These are phyloP conservation scores for Oriolus oriolus DNA, from an alignment of 2,113 vertebrate species.

Conservation along the genomic window DNA sequence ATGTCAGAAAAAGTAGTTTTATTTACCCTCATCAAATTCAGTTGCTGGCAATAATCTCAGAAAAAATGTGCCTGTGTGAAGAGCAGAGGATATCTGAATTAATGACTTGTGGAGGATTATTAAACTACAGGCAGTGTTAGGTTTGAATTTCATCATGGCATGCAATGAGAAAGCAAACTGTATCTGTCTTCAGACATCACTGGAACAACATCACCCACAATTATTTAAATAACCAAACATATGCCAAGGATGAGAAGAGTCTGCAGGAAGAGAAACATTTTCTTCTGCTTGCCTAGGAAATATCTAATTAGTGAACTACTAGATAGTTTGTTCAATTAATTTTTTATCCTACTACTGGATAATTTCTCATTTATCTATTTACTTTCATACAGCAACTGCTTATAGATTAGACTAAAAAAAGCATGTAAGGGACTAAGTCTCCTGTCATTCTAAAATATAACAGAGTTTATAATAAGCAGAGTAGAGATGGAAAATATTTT, in stretches of 20 bases:
- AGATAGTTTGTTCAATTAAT: neutral
- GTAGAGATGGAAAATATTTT: neutral
- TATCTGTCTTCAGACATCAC: neutral
- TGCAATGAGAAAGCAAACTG: neutral
- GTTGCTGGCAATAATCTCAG: neutral
- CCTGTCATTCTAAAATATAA: neutral
- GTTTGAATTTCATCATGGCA: neutral
- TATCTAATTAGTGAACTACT: neutral
- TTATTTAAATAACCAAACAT: neutral
- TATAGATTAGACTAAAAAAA: neutral
- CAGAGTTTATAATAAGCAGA: neutral
- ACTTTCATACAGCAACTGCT: neutral
- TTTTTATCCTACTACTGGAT: neutral
- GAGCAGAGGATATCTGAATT: neutral
- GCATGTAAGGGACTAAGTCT: neutral
- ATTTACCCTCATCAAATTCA: neutral
- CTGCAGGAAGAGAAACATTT: neutral
- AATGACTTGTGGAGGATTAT: neutral
- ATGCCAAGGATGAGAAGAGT: neutral
- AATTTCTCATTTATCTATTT: neutral
- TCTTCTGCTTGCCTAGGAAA: neutral
- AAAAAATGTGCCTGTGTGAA: neutral
- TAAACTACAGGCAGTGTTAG: neutral
- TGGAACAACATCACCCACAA: neutral
- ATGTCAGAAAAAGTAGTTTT: neutral